These are phyloP conservation scores for Cheilosia urbana DNA, from an alignment of 2,888 invertebrate species.

Conservation along the genomic window DNA sequence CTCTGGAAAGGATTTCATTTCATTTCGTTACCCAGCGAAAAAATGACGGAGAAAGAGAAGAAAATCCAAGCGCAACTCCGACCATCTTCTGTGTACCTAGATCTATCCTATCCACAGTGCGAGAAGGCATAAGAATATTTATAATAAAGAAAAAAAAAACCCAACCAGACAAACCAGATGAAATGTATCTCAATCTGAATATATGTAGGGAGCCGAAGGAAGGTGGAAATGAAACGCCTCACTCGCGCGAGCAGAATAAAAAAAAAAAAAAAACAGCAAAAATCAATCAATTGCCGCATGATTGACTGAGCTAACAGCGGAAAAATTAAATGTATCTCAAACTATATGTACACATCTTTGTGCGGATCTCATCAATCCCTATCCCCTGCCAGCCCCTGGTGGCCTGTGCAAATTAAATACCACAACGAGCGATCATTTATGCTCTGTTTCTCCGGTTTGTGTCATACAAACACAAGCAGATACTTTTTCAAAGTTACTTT, in stretches of 20 bases:
- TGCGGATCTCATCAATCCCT: conserved; percentile 13
- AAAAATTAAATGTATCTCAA: conserved; percentile 42
- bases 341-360: conserved; percentile 16
- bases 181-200: conserved; percentile 42
- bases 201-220: background rate
- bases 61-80: background rate
- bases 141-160: background rate
- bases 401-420: conserved; percentile 41
- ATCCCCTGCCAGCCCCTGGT: background rate
- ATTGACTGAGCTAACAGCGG: conserved; percentile 59
- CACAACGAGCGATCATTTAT: conserved; percentile 62
- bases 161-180: conserved; percentile 62
- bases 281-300: conserved; percentile 74
- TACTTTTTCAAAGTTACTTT: conserved; percentile 27
- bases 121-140: background rate
- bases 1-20: conserved; percentile 65
- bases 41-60: background rate
- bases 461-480: conserved; percentile 36
- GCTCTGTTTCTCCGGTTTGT: conserved; percentile 41
- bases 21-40: conserved; percentile 35
- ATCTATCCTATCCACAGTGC: background rate
- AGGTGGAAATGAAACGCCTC: conserved; percentile 34
- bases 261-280: conserved; percentile 13
- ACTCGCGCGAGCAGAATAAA: background rate
- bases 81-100: conserved; percentile 41